Base-by-base conservation (phyloP, 37 sponge, comb jelly and placozoan genomes). In the Diacarnus erythraeanus region DNA sequence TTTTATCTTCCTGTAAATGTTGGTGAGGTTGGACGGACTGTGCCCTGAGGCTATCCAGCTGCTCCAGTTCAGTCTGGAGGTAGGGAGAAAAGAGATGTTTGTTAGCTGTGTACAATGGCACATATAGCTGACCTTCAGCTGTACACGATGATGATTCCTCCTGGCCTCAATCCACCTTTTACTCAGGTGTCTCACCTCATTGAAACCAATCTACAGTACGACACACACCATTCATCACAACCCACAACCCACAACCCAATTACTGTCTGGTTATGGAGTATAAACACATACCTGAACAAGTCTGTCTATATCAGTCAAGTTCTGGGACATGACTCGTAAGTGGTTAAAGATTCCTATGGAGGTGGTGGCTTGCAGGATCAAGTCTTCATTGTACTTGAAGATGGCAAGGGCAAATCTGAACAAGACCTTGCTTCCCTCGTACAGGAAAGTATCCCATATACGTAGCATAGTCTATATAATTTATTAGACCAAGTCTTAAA, bases 371-470 rank as follows among this genome's bases (percentile, higher is more conserved):
- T 43, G 10, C 26, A 97, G 78, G 2, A 97, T 61, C 10, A 40
- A 44, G 29, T 97, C 98, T 51, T 97, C 93, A 77, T 91, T 83
- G 42, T 89, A 77, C 57, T 90, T 89, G 94, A 97, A 97, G 65
- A 95, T 87, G 77, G 98, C 95, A 6, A 97, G 80, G 58, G 98
- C 95, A 81, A 72, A 97, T 23, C 98, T 79, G 76, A 97, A 97
- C 44, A 97, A 80, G 18, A 97, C 90, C 77, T 97, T 97, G 69
- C 83, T 83, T 3, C 98, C 98, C 70, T 98, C 98, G 64, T 93
- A 95, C 39, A 98, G 86, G 77, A 98, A 98, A 23, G 87, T 81
- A 69, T 98, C 98, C 98, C 98, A 98, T 44, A 98, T 93, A 2
- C 86, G 74, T n/a, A 93, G 59, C 88, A 87, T 88, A 9, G 86